Evolutionary conservation across 2,797 vertebrate genomes (phyloP).

Genomic region (Chelonia mydas): DNA sequence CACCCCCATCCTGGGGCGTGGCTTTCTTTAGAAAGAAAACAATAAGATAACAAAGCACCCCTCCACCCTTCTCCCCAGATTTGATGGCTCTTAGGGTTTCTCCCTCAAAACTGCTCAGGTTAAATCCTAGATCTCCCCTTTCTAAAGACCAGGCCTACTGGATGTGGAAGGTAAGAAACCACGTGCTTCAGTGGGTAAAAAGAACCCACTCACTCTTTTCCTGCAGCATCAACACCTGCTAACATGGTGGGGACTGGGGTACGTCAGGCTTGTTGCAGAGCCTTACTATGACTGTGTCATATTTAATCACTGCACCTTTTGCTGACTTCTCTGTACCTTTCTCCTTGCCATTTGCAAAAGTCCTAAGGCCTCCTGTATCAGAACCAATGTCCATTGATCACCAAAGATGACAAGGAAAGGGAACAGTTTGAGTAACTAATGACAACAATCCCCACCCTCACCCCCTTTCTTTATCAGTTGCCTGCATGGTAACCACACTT

Average conservation of each 20-base stretch:
- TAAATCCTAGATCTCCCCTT: background rate
- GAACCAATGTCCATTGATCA: background rate
- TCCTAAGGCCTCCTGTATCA: background rate
- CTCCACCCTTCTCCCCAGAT: background rate
- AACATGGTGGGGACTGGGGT: background rate
- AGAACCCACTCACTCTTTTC: background rate
- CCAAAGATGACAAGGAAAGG: background rate
- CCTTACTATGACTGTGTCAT: background rate
- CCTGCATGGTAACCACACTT: background rate
- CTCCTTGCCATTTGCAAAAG: background rate
- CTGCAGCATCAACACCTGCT: background rate
- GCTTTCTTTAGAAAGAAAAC: background rate
- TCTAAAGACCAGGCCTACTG: background rate
- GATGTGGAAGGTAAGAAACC: background rate
- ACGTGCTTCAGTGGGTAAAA: constrained; percentile 34
- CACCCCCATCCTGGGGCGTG: background rate
- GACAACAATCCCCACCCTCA: background rate
- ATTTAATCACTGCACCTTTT: constrained; percentile 2
- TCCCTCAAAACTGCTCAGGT: background rate
- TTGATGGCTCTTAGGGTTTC: background rate
- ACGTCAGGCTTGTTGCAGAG: background rate
- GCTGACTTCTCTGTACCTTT: background rate
- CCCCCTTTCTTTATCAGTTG: background rate
- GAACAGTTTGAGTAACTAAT: background rate
- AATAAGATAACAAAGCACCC: background rate